phyloP scores from a whole-genome alignment of 2,888 invertebrate genomes.

The Drosophila pegasa region DNA sequence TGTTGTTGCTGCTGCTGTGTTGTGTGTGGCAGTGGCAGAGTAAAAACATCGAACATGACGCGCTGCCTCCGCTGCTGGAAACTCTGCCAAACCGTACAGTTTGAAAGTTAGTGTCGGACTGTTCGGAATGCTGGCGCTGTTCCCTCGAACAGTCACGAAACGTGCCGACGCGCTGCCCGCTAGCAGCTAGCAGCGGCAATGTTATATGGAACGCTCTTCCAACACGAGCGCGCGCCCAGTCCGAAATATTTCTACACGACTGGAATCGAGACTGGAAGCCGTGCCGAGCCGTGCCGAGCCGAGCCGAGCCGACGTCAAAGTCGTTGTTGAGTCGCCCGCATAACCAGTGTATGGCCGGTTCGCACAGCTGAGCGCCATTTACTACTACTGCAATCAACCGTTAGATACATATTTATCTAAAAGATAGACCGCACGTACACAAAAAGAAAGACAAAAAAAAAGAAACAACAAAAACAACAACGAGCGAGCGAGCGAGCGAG shows the following conservation, averaged over 20 bases:
- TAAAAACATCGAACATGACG: conserved; percentile 66
- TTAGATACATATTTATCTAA: conserved; percentile 69
- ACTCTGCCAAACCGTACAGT: conserved; percentile 83
- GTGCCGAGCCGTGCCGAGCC: conserved; percentile 4
- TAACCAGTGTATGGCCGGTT: conserved; percentile 43
- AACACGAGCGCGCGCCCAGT: conserved; percentile 52
- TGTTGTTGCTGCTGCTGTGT: conserved; percentile 30
- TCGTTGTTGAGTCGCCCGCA: conserved; percentile 44
- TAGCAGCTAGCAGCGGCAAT: conserved; percentile 23
- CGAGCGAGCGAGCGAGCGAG: conserved; percentile 34
- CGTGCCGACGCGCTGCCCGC: conserved; percentile 25
- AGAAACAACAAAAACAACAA: conserved; percentile 22
- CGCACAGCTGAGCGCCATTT: conserved; percentile 73
- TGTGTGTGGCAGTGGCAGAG: conserved; percentile 33
- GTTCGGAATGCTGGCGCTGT: conserved; percentile 66
- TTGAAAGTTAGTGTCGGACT: conserved; percentile 85
- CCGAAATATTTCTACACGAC: conserved; percentile 47
- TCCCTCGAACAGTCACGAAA: conserved; percentile 51
- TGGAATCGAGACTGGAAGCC: conserved; percentile 42
- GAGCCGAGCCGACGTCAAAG: conserved; percentile 21
- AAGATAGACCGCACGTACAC: conserved; percentile 37
- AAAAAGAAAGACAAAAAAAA: background rate
- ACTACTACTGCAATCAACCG: conserved; percentile 62
- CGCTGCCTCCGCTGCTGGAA: conserved; percentile 60
- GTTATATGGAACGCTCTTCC: conserved; percentile 59